These are phyloP conservation scores for Troides oblongomaculatus DNA, from an alignment of 2,888 invertebrate species.

Conservation along the genomic window DNA sequence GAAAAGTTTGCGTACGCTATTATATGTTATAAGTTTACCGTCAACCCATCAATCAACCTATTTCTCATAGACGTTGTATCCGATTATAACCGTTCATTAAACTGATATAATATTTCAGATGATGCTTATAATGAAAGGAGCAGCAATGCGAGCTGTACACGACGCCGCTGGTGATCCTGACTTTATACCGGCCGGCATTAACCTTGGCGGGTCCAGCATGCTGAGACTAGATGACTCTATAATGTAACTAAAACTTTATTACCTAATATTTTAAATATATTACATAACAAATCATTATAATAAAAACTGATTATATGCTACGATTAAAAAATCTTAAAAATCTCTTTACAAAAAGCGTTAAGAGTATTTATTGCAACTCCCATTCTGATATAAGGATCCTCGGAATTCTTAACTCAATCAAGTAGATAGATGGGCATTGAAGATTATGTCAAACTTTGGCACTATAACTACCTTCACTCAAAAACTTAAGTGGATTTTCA, in stretches of 20 bases:
- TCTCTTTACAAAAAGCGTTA: too few relatives aligned
- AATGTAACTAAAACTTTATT: constrained; percentile 43
- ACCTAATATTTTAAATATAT: not conserved
- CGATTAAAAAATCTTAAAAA: too few relatives aligned
- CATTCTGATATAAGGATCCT: too few relatives aligned
- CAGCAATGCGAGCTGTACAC: constrained; percentile 45
- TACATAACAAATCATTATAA: not conserved
- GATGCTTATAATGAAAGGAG: constrained; percentile 43
- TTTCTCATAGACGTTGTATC: too few relatives aligned
- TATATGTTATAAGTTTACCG: not conserved
- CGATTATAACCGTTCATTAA: not conserved
- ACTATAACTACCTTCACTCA: too few relatives aligned
- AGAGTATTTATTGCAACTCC: too few relatives aligned
- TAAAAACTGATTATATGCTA: not conserved
- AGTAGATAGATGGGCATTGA: too few relatives aligned
- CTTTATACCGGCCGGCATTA: constrained; percentile 61
- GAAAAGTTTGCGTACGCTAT: not conserved
- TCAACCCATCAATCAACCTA: not conserved
- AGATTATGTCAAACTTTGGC: too few relatives aligned
- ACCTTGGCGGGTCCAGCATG: constrained; percentile 60
- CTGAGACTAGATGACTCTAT: constrained; percentile 51
- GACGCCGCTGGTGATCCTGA: constrained; percentile 31
- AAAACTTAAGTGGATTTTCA: too few relatives aligned
- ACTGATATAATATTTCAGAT: constrained; percentile 38
- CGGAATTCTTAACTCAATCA: too few relatives aligned